These are phyloP conservation scores for Lepidurus arcticus DNA, from an alignment of 1,140 invertebrate genomes.

Conservation along the genomic window DNA sequence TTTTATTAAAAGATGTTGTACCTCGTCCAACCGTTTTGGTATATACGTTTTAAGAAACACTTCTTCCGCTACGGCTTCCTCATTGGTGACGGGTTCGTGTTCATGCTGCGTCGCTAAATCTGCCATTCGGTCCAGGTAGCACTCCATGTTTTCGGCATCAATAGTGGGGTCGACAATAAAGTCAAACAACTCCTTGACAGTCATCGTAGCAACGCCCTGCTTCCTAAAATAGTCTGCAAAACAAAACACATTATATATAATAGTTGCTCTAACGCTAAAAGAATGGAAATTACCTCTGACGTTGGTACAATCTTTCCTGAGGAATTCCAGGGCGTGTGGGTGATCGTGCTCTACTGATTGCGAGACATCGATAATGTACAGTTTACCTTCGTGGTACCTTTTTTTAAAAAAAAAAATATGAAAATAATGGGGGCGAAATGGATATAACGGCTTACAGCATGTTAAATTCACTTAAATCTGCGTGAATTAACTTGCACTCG, in stretches of 20 bases:
- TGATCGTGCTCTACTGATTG: conserved; percentile 98
- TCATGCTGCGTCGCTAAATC: conserved; percentile 55
- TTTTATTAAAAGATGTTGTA: conserved; percentile 41
- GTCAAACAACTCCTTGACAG: conserved; percentile 86
- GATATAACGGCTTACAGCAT: conserved; percentile 55
- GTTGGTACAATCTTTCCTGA: conserved; percentile 91
- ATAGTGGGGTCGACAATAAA: conserved; percentile 89
- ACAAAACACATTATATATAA: conserved; percentile 23
- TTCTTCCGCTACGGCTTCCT: conserved; percentile 72
- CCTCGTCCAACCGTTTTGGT: conserved; percentile 87
- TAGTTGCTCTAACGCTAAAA: not conserved
- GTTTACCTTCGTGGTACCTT: conserved; percentile 66
- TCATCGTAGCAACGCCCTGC: conserved; percentile 79
- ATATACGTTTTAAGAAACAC: conserved; percentile 94
- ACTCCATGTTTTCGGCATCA: conserved; percentile 72
- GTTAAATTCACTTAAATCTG: conserved; percentile 96
- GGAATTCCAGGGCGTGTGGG: conserved; percentile 87
- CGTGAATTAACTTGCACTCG: conserved; percentile 89
- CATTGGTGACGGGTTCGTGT: conserved; percentile 56
- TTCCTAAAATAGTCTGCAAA: conserved; percentile 82
- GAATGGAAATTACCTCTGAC: conserved; percentile 55
- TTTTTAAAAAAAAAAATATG: conserved; percentile 27
- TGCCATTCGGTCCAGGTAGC: conserved; percentile 60
- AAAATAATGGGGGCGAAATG: conserved; percentile 34
- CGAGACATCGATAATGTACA: conserved; percentile 94